phyloP scores from a whole-genome alignment of 2,888 invertebrate genomes.

The Crossocerus cetratus region DNA sequence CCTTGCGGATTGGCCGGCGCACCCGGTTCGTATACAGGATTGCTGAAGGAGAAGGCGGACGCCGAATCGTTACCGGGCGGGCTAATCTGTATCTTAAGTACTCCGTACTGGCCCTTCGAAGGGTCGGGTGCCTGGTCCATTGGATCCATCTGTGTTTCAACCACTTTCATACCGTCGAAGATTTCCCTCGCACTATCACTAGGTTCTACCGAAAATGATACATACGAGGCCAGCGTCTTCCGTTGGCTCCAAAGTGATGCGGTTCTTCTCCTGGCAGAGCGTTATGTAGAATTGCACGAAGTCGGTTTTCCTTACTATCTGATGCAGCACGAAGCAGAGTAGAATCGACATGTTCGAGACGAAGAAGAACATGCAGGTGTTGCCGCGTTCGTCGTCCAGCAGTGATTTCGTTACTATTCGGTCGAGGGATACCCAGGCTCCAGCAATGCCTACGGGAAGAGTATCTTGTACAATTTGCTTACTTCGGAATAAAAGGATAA shows the following conservation, averaged over 20 bases:
- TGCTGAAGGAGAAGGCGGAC: constrained; percentile 87
- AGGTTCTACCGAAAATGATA: constrained; percentile 11
- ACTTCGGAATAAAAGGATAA: not conserved
- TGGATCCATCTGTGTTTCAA: constrained; percentile 80
- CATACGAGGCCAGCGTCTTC: constrained; percentile 90
- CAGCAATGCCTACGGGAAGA: constrained; percentile 85
- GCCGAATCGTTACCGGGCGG: constrained; percentile 76
- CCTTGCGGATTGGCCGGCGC: constrained; percentile 77
- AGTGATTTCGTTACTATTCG: constrained; percentile 90
- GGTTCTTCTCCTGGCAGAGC: constrained; percentile 85
- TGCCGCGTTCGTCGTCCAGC: constrained; percentile 86
- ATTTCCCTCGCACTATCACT: not conserved
- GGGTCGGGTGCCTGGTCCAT: constrained; percentile 78
- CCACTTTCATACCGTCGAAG: not conserved
- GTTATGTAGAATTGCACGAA: constrained; percentile 91
- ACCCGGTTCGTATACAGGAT: constrained; percentile 90
- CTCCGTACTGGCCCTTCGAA: constrained; percentile 83
- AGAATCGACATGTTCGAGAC: constrained; percentile 87
- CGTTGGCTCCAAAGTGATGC: constrained; percentile 89
- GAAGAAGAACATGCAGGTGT: constrained; percentile 92
- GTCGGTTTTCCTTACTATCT: constrained; percentile 87
- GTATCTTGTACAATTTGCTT: not conserved
- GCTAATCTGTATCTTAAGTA: constrained; percentile 86
- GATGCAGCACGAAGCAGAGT: constrained; percentile 87
- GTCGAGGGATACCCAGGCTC: constrained; percentile 91